phyloP scores from a whole-genome alignment of 2,888 invertebrate species.

The Bhutanitis thaidina region DNA sequence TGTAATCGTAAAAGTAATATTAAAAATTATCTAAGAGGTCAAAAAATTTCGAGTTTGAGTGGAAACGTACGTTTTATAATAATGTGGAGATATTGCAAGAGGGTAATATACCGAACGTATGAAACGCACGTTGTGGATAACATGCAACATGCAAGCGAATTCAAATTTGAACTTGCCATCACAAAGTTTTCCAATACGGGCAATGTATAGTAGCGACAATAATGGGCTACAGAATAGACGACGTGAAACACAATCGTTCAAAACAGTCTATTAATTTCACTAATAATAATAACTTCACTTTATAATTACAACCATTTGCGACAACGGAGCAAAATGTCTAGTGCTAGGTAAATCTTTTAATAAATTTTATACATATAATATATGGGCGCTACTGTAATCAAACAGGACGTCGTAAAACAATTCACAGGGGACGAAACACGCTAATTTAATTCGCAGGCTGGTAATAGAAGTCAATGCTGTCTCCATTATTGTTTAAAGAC shows the following conservation, averaged over 20 bases:
- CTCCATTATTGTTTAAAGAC: slow-evolving; percentile 41
- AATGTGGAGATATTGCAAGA: slow-evolving; percentile 51
- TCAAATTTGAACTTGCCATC: slow-evolving; percentile 62
- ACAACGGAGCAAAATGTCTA: slow-evolving; percentile 73
- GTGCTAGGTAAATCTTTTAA: slow-evolving; percentile 59
- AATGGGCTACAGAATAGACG: slow-evolving; percentile 28
- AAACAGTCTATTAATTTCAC: slow-evolving; percentile 73
- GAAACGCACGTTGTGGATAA: slow-evolving; percentile 37
- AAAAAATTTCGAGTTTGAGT: slow-evolving; percentile 70
- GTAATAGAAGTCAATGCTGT: not conserved
- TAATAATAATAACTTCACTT: slow-evolving; percentile 66
- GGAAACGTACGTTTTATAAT: slow-evolving; percentile 53
- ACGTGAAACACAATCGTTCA: slow-evolving; percentile 65
- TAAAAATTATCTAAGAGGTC: slow-evolving; percentile 69
- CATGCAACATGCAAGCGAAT: not conserved
- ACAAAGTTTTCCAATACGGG: slow-evolving; percentile 48
- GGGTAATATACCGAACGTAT: slow-evolving; percentile 42
- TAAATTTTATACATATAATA: slow-evolving; percentile 60
- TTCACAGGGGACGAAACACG: not conserved
- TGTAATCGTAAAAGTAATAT: slow-evolving; percentile 75
- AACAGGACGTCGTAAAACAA: slow-evolving; percentile 56
- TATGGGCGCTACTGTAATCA: slow-evolving; percentile 58
- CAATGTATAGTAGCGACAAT: slow-evolving; percentile 46
- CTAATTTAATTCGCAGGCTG: not conserved
- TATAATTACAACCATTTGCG: slow-evolving; percentile 75